These are phyloP conservation scores for Seira ritae DNA, from an alignment of 2,888 invertebrate genomes.

Conservation along the genomic window DNA sequence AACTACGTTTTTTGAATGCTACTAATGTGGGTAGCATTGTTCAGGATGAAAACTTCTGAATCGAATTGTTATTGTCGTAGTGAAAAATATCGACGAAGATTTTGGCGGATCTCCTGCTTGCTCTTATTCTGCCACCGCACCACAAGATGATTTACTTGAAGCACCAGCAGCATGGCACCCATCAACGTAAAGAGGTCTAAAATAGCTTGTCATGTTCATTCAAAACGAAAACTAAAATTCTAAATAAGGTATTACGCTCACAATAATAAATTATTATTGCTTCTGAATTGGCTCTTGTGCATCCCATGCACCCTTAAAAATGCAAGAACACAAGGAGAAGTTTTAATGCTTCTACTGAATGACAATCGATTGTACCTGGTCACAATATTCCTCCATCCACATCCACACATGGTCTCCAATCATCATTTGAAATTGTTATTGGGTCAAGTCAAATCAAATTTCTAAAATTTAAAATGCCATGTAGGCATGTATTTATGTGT, in stretches of 20 bases:
- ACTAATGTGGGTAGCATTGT: slow-evolving; percentile 39
- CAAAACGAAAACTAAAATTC: neutral
- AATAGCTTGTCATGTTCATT: slow-evolving; percentile 48
- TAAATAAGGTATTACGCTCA: neutral
- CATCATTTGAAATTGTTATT: too few species aligned
- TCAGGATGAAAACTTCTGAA: slow-evolving; percentile 40
- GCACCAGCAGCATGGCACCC: slow-evolving; percentile 3
- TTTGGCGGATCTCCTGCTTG: slow-evolving; percentile 44
- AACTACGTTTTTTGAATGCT: slow-evolving; percentile 24
- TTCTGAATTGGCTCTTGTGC: neutral
- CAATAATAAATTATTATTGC: slow-evolving; percentile 13
- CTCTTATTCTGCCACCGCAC: slow-evolving; percentile 48
- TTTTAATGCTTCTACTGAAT: neutral
- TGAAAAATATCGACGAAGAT: slow-evolving; percentile 12
- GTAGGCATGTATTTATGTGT: too few species aligned
- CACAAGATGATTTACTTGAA: neutral
- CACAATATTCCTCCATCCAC: neutral
- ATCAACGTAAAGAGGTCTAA: slow-evolving; percentile 27
- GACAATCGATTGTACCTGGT: neutral
- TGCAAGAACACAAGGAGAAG: neutral
- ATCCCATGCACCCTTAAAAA: neutral
- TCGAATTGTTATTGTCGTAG: slow-evolving; percentile 38
- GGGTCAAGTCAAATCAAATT: too few species aligned
- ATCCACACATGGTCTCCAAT: too few species aligned
- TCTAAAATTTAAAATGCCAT: too few species aligned